These are phyloP conservation scores for Petrolisthes manimaculis DNA, from an alignment of 2,888 invertebrate genomes.

Conservation along the genomic window DNA sequence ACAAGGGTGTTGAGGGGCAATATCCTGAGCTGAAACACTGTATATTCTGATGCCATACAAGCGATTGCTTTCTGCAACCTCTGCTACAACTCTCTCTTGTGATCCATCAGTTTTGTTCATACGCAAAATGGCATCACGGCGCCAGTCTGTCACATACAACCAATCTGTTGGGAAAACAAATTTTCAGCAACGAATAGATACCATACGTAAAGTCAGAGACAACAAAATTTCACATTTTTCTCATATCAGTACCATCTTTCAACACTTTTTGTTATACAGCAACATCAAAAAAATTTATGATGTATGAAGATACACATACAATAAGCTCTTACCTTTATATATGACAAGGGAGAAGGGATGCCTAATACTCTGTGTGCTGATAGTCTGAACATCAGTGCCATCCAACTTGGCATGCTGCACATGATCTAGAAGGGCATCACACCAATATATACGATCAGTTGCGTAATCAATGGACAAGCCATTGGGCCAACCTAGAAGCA, in stretches of 20 bases:
- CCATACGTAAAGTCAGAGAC: background rate
- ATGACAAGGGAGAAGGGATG: slow-evolving; percentile 95
- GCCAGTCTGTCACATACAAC: slow-evolving; percentile 98
- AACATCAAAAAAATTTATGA: background rate
- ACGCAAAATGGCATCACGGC: slow-evolving; percentile 92
- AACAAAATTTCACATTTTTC: background rate
- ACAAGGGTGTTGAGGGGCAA: slow-evolving; percentile 84
- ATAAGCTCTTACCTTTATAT: slow-evolving; percentile 70
- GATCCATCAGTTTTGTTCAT: slow-evolving; percentile 90
- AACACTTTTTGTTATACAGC: background rate
- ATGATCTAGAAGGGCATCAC: slow-evolving; percentile 94
- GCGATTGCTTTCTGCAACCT: slow-evolving; percentile 90
- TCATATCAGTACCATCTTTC: background rate
- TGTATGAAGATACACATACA: background rate
- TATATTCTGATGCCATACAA: slow-evolving; percentile 87
- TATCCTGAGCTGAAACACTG: slow-evolving; percentile 76
- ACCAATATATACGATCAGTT: slow-evolving; percentile 93
- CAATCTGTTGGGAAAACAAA: slow-evolving; percentile 74
- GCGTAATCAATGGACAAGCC: slow-evolving; percentile 93
- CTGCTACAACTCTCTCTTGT: slow-evolving; percentile 85
- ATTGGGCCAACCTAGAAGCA: slow-evolving; percentile 97
- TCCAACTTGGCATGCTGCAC: slow-evolving; percentile 93
- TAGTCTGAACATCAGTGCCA: slow-evolving; percentile 90
- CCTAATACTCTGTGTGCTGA: slow-evolving; percentile 85
- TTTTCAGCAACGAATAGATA: background rate